Conservation (phyloP, 2,797 vertebrate species). For the Sebastes iracundus region DNA sequence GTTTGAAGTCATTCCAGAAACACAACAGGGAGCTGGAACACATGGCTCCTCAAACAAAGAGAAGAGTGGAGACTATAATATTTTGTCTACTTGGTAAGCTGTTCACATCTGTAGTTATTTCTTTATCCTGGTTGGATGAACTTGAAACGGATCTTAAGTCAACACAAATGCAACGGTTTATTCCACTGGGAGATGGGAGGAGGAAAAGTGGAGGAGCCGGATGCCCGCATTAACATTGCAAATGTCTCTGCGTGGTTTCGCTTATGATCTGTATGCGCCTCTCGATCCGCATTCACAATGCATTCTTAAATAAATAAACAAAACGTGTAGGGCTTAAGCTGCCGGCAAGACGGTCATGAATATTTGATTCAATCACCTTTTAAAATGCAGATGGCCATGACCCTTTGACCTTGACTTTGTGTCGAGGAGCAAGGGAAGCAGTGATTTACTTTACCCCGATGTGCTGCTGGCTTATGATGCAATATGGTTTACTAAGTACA, state of each 20-base stretch:
- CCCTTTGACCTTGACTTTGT: slow-evolving; percentile 61
- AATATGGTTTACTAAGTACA: slow-evolving; percentile 15
- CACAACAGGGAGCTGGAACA: slow-evolving; percentile 67
- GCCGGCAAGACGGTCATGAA: slow-evolving; percentile 61
- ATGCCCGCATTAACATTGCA: slow-evolving; percentile 68
- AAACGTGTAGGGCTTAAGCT: slow-evolving; percentile 36
- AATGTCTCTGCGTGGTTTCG: slow-evolving; percentile 47
- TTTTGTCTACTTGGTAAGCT: slow-evolving; percentile 53
- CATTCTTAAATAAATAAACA: slow-evolving; percentile 67
- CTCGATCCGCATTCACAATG: slow-evolving; percentile 24
- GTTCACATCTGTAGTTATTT: slow-evolving; percentile 59
- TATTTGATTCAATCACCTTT: slow-evolving; percentile 70
- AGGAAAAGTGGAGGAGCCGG: slow-evolving; percentile 32
- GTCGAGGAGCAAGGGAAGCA: slow-evolving; percentile 21
- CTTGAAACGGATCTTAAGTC: slow-evolving; percentile 68
- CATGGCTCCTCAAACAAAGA: slow-evolving; percentile 64
- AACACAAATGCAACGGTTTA: slow-evolving; percentile 56
- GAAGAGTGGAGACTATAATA: slow-evolving; percentile 38
- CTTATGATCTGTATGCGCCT: slow-evolving; percentile 53
- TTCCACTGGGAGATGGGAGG: slow-evolving; percentile 27
- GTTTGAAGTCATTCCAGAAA: slow-evolving; percentile 75
- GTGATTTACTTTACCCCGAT: slow-evolving; percentile 51
- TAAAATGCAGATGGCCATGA: slow-evolving; percentile 61
- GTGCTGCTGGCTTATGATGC: slow-evolving; percentile 17
- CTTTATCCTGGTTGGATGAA: slow-evolving; percentile 65